Percentiles rank a stretch among this genome's conserved stretches.
These are phyloP conservation scores for Metaphire vulgaris DNA, from an alignment of 1,140 invertebrate species.

Conservation along the genomic window DNA sequence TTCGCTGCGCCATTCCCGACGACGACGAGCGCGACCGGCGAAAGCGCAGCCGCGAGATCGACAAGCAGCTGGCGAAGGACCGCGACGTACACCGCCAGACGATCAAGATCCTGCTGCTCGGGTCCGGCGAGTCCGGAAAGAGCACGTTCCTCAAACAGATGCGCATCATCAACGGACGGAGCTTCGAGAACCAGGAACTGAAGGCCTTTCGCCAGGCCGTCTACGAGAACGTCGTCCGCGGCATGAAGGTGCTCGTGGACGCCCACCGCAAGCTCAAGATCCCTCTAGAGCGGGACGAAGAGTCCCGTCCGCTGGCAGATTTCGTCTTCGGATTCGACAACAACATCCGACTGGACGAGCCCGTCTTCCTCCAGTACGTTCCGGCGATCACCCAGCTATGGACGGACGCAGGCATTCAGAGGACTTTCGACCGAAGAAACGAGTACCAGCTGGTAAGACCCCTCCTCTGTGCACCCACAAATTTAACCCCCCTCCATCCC, in stretches of 20 bases:
- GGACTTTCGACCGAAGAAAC: slow-evolving; percentile 92
- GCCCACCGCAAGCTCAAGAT: slow-evolving; percentile 86
- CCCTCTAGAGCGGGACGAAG: slow-evolving; percentile 72
- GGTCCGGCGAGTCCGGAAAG: slow-evolving; percentile 88
- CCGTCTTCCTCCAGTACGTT: slow-evolving; percentile 73
- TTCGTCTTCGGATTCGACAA: slow-evolving; percentile 54
- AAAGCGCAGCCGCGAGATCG: slow-evolving; percentile 73
- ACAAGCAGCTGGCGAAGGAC: slow-evolving; percentile 68
- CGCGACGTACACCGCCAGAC: slow-evolving; percentile 58
- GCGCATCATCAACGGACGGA: slow-evolving; percentile 92
- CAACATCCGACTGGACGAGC: slow-evolving; percentile 65
- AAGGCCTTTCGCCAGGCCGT: slow-evolving; percentile 79
- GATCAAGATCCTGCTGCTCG: slow-evolving; percentile 74
- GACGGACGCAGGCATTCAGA: slow-evolving; percentile 88
- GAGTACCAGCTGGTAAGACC: slow-evolving; percentile 99
- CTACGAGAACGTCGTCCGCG: slow-evolving; percentile 86
- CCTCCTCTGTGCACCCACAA: too few relatives aligned
- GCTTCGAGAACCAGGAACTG: slow-evolving; percentile 77
- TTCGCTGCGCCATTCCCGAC: too few relatives aligned
- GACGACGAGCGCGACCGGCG: slow-evolving; percentile 65
- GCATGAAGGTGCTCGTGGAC: slow-evolving; percentile 88
- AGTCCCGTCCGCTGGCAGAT: slow-evolving; percentile 36
- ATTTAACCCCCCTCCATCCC: too few relatives aligned
- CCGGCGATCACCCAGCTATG: slow-evolving; percentile 70
- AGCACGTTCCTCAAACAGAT: too few relatives aligned